phyloP scores from a whole-genome alignment of 1,140 invertebrate species.

The Geopemphigus sp. region DNA sequence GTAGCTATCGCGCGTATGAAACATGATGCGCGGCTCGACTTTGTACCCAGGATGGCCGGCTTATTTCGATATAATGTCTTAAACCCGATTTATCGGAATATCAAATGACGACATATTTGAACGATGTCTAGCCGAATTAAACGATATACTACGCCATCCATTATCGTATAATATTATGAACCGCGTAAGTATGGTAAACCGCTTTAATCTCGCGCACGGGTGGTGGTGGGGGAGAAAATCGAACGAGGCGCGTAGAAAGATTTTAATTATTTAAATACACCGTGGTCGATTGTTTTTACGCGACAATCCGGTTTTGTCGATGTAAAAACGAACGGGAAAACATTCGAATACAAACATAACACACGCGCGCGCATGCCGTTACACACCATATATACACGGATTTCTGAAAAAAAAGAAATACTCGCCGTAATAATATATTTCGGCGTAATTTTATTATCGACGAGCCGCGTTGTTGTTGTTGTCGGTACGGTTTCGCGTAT shows the following conservation, averaged over 20 bases:
- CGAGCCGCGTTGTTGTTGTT: background rate
- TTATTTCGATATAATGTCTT: background rate
- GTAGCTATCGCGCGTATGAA: too few relatives aligned
- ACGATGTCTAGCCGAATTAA: background rate
- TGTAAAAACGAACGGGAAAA: background rate
- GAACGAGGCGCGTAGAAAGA: too few relatives aligned
- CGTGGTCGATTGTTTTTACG: background rate
- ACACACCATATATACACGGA: background rate
- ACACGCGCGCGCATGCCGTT: background rate
- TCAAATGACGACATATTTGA: background rate
- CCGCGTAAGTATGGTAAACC: too few relatives aligned
- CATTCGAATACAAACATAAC: constrained; percentile 3
- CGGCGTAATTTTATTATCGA: too few relatives aligned
- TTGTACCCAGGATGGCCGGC: too few relatives aligned
- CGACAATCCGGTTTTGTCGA: background rate
- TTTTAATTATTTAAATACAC: background rate
- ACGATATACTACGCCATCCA: background rate
- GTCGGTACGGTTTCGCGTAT: background rate
- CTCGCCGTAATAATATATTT: background rate
- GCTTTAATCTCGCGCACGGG: background rate
- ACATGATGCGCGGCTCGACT: background rate
- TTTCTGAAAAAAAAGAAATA: background rate
- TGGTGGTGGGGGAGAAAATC: too few relatives aligned
- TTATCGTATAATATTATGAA: background rate
- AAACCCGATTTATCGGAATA: background rate